Evolutionary conservation across 2,888 invertebrate species (phyloP).

Genomic region (Dynastes hyllus): DNA sequence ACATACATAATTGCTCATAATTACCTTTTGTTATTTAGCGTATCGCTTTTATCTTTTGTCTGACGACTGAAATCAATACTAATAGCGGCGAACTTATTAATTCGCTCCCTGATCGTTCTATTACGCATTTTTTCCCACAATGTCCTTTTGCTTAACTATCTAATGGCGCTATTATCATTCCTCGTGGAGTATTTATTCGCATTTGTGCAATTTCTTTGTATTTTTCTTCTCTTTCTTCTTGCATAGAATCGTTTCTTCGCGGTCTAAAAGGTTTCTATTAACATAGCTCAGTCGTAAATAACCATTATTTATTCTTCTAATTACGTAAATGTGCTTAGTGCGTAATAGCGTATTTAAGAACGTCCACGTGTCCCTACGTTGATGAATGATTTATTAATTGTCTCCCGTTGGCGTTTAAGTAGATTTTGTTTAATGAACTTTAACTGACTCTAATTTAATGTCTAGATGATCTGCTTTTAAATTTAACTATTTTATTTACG

Average conservation of each 20-base stretch:
- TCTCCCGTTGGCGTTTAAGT: not conserved
- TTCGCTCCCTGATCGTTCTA: conserved; percentile 30
- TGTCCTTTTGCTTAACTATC: conserved; percentile 28
- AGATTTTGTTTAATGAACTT: conserved; percentile 9
- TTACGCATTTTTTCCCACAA: conserved; percentile 40
- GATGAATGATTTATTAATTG: conserved; percentile 28
- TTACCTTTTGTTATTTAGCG: conserved; percentile 25
- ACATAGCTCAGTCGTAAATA: conserved; percentile 36
- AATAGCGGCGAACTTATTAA: conserved; percentile 24
- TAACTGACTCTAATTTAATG: conserved; percentile 3
- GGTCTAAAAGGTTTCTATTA: conserved; percentile 44
- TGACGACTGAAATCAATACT: conserved; percentile 19
- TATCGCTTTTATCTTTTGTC: conserved; percentile 39
- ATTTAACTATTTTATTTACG: not conserved
- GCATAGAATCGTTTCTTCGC: conserved; percentile 16
- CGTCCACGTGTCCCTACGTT: not conserved
- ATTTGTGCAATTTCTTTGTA: conserved; percentile 39
- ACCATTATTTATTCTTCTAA: conserved; percentile 42
- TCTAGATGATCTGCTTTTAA: not conserved
- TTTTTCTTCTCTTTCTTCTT: not conserved
- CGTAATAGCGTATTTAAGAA: conserved; percentile 14
- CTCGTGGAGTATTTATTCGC: conserved; percentile 26
- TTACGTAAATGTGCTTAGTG: conserved; percentile 29
- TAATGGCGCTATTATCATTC: conserved; percentile 39
- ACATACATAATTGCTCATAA: conserved; percentile 32